Conservation (phyloP, 2,797 vertebrate species). For the Falco rusticolus region DNA sequence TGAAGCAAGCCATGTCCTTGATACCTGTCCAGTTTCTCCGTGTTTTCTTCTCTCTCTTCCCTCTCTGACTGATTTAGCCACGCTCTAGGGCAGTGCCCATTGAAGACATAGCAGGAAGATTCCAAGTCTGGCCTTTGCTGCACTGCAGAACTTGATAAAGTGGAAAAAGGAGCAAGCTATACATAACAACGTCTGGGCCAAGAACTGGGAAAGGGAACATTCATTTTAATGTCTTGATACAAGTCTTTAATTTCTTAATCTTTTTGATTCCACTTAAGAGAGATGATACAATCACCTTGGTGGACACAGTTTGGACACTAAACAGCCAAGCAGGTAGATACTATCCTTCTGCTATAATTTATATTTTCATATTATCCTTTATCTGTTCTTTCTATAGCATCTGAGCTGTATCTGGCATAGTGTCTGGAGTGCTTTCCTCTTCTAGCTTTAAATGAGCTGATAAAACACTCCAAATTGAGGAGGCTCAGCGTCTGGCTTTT, state of each 20-base stretch:
- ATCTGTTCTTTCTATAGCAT: neutral
- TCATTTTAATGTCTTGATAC: neutral
- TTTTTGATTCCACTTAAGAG: neutral
- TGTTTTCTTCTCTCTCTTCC: neutral
- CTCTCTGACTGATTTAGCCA: neutral
- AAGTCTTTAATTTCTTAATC: neutral
- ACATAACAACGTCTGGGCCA: neutral
- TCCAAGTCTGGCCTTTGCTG: neutral
- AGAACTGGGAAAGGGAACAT: neutral
- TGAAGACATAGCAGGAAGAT: neutral
- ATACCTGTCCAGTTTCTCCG: neutral
- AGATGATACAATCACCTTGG: neutral
- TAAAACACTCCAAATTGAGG: neutral
- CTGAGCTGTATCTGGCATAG: neutral
- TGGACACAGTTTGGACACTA: neutral
- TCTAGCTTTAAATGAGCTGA: constrained; percentile 16
- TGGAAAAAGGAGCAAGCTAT: neutral
- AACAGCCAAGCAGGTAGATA: neutral
- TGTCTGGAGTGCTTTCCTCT: constrained; percentile 2
- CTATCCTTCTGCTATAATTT: neutral
- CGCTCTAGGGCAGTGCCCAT: neutral
- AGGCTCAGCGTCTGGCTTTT: neutral
- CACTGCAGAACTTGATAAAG: neutral
- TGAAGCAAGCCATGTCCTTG: neutral
- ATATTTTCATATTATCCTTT: neutral